Evolutionary conservation across 2,888 invertebrate species (phyloP).

Genomic region (Lepidonotus clava): DNA sequence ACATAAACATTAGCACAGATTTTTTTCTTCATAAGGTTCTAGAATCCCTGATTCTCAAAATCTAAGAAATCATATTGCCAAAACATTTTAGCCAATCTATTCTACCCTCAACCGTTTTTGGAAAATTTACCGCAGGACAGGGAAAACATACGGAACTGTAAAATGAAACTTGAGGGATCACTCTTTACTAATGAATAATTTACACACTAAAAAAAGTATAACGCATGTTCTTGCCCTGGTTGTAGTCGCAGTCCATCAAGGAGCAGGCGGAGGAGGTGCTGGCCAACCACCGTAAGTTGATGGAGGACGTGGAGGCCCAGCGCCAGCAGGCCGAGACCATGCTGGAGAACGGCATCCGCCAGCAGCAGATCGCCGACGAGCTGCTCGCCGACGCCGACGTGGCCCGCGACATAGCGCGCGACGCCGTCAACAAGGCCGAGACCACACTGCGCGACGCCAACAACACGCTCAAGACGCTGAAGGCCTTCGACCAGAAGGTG

Average conservation of each 20-base stretch:
- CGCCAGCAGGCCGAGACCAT: constrained; percentile 81
- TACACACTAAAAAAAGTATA: neutral
- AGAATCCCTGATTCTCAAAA: too few species aligned
- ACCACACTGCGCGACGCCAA: constrained; percentile 89
- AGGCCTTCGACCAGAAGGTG: constrained; percentile 92
- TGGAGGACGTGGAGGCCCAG: constrained; percentile 84
- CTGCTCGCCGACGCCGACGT: constrained; percentile 89
- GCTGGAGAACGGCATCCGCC: constrained; percentile 83
- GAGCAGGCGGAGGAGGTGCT: constrained; percentile 86
- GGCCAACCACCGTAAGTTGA: constrained; percentile 82
- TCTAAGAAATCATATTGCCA: too few species aligned
- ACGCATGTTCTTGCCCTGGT: neutral
- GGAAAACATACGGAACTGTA: too few species aligned
- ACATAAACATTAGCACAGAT: too few species aligned
- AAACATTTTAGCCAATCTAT: too few species aligned
- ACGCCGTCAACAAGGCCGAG: constrained; percentile 92
- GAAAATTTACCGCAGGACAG: too few species aligned
- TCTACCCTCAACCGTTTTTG: too few species aligned
- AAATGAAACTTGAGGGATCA: too few species aligned
- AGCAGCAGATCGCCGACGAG: constrained; percentile 89
- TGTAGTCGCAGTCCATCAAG: constrained; percentile 81
- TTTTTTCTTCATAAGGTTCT: too few species aligned
- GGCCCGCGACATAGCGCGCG: constrained; percentile 86
- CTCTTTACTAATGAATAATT: too few species aligned
- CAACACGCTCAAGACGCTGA: constrained; percentile 88